Conservation (phyloP, 1,140 invertebrate species). For the Rhizoglyphus robini region DNA sequence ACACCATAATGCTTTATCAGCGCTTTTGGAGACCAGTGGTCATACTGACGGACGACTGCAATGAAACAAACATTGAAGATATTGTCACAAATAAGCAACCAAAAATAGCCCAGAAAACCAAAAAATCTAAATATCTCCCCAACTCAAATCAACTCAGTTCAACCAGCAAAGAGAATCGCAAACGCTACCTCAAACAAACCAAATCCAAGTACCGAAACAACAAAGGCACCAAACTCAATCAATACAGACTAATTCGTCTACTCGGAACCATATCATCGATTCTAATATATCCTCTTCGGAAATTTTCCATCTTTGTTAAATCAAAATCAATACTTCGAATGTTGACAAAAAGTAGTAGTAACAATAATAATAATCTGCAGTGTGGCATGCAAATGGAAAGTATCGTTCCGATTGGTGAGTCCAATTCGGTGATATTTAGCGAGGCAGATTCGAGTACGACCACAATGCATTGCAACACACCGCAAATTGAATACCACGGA, state of each 20-base stretch:
- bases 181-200: neutral
- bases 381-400: neutral
- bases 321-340: no score
- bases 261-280: no score
- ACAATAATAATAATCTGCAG: no score
- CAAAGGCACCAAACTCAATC: no score
- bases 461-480: no score
- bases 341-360: no score
- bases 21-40: slow-evolving; percentile 28
- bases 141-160: neutral
- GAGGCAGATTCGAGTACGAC: neutral
- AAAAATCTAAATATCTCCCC: neutral
- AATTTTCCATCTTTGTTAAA: no score
- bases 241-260: no score
- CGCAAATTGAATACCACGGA: no score
- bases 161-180: neutral
- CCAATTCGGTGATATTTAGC: neutral
- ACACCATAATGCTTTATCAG: slow-evolving; percentile 35
- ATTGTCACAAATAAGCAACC: neutral
- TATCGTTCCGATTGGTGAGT: neutral
- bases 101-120: neutral
- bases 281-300: no score
- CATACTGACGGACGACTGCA: neutral
- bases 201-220: neutral
- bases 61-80: neutral